Evolutionary conservation across 2,888 invertebrate genomes (phyloP).

Genomic region (Ptilodon capucinus): DNA sequence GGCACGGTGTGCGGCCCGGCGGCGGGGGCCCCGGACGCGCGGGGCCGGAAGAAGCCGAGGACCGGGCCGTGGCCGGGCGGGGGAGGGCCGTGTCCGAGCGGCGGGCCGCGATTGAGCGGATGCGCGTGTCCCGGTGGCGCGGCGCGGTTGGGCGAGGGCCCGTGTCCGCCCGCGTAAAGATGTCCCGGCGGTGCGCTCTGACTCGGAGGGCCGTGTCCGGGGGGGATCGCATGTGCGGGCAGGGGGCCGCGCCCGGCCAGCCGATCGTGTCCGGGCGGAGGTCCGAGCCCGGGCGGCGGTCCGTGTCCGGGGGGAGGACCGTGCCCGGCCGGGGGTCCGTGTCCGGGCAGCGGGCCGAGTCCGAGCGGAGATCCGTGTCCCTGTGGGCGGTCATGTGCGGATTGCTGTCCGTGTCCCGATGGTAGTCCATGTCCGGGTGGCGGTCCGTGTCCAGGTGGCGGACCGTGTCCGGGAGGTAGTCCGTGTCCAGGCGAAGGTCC

Average conservation of each 20-base stretch:
- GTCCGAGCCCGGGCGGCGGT: constrained; percentile 4
- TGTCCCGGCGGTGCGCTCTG: constrained; percentile 24
- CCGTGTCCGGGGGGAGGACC: constrained; percentile 34
- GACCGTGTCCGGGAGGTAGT: constrained; percentile 5
- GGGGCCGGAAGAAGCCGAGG: constrained; percentile 6
- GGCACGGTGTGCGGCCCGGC: constrained; percentile 8
- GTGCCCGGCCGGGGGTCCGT: constrained; percentile 38
- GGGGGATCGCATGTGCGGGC: constrained; percentile 7
- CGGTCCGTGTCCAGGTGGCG: constrained; percentile 43
- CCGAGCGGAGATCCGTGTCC: constrained; percentile 11
- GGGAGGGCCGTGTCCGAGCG: constrained; percentile 21
- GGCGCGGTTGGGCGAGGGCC: constrained; percentile 28
- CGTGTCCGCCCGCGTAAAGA: too few species aligned
- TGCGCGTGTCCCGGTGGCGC: constrained; percentile 12
- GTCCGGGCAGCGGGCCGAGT: constrained; percentile 8
- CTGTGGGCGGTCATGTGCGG: constrained; percentile 2
- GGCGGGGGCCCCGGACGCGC: neutral
- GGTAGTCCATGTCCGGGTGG: constrained; percentile 21
- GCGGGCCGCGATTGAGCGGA: constrained; percentile 28
- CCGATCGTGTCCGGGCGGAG: constrained; percentile 27
- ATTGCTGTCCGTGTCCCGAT: constrained; percentile 10
- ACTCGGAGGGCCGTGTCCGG: neutral
- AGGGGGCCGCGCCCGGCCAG: constrained; percentile 31
- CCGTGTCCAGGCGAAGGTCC: constrained; percentile 10
- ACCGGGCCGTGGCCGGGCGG: constrained; percentile 2